Conservation (phyloP, 2,888 invertebrate genomes). For the Eristalinus aeneus region DNA sequence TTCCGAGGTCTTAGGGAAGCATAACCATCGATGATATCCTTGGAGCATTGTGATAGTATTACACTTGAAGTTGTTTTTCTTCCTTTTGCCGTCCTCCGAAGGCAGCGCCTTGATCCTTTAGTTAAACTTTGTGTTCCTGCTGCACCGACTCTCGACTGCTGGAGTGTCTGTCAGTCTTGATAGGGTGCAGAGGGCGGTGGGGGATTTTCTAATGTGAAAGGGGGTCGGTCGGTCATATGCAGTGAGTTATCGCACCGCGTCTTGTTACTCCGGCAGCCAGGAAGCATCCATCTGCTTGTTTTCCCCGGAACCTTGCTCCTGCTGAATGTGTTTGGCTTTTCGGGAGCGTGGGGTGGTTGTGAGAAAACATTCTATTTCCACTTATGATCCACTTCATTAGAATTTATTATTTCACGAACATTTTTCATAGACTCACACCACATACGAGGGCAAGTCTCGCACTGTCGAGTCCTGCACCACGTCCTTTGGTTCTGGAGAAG, state of each 20-base stretch:
- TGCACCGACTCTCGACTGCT: neutral
- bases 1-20: constrained; percentile 46
- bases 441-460: neutral
- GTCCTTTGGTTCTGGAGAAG: neutral
- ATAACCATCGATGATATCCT: constrained; percentile 69
- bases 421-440: constrained; percentile 48
- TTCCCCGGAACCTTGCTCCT: neutral
- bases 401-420: constrained; percentile 69
- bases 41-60: constrained; percentile 53
- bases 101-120: constrained; percentile 24
- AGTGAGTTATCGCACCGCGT: constrained; percentile 54
- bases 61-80: constrained; percentile 60
- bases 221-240: constrained; percentile 34
- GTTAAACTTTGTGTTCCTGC: constrained; percentile 55
- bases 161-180: neutral
- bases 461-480: neutral
- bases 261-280: constrained; percentile 19
- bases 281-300: constrained; percentile 42
- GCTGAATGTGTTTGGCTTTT: constrained; percentile 65
- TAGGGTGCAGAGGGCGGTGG: neutral
- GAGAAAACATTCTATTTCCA: constrained; percentile 58
- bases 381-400: constrained; percentile 71
- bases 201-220: constrained; percentile 46
- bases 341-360: constrained; percentile 27
- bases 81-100: neutral